A percentile compares a stretch with the other conserved stretches of the same genome.
These are phyloP conservation scores for Campylorhamphus procurvoides DNA, from an alignment of 2,113 vertebrate species.

Conservation along the genomic window DNA sequence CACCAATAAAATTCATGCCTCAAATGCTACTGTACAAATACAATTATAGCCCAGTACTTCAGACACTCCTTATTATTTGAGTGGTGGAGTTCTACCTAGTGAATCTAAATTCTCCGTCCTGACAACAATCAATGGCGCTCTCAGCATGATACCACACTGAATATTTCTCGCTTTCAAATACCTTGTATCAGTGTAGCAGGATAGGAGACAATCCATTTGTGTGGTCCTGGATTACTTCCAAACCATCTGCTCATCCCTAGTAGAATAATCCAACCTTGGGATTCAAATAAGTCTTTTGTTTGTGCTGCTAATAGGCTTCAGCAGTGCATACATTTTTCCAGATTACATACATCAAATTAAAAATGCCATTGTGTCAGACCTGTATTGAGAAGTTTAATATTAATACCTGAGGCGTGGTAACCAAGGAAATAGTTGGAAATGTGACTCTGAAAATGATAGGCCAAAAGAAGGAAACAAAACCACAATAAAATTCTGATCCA, in stretches of 20 bases:
- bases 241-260: neutral
- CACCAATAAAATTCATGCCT: neutral
- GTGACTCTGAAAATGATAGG: neutral
- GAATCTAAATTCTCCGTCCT: neutral
- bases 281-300: neutral
- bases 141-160: neutral
- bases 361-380: neutral
- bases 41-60: neutral
- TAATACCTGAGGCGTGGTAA: neutral
- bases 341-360: neutral
- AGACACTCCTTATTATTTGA: neutral
- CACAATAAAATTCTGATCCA: neutral
- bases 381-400: neutral
- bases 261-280: neutral
- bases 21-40: neutral
- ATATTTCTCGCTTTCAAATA: neutral
- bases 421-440: conserved; percentile 1
- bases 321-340: neutral
- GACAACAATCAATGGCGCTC: neutral
- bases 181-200: neutral
- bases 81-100: neutral
- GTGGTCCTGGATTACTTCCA: neutral
- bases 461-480: conserved; percentile 3
- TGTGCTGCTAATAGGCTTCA: neutral
- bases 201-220: neutral